Percentiles rank a stretch among this genome's conserved stretches.
These are phyloP conservation scores for Lamellibrachia columna DNA, from an alignment of 2,888 invertebrate species.

Conservation along the genomic window DNA sequence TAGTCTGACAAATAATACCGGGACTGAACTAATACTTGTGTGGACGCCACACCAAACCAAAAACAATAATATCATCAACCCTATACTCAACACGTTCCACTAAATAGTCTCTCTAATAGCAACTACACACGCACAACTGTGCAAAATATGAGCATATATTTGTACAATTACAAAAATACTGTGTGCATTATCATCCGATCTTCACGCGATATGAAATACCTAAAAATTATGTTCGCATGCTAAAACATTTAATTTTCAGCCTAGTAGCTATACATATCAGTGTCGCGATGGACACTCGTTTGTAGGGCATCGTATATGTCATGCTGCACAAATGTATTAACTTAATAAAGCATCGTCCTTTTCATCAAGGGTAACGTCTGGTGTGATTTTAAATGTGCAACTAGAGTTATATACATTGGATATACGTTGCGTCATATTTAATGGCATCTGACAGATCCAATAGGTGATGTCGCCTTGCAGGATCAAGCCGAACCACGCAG, in stretches of 20 bases:
- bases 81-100: not conserved
- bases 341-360: not conserved
- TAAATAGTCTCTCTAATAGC: not conserved
- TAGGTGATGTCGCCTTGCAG: not conserved
- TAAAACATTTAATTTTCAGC: not conserved
- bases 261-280: not conserved
- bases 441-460: no score
- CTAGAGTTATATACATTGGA: not conserved
- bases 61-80: not conserved
- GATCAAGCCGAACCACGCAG: not conserved
- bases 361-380: not conserved
- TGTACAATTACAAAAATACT: conserved; percentile 12
- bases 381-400: not conserved
- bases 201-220: not conserved
- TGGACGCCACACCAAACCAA: not conserved
- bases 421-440: not conserved
- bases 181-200: not conserved
- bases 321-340: not conserved
- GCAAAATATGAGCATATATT: not conserved
- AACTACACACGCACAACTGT: not conserved
- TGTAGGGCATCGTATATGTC: not conserved
- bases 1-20: not conserved
- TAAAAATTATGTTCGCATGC: not conserved
- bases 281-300: not conserved
- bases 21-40: not conserved